phyloP scores from a whole-genome alignment of 2,797 vertebrate species.

The Pangasius mekongensis region DNA sequence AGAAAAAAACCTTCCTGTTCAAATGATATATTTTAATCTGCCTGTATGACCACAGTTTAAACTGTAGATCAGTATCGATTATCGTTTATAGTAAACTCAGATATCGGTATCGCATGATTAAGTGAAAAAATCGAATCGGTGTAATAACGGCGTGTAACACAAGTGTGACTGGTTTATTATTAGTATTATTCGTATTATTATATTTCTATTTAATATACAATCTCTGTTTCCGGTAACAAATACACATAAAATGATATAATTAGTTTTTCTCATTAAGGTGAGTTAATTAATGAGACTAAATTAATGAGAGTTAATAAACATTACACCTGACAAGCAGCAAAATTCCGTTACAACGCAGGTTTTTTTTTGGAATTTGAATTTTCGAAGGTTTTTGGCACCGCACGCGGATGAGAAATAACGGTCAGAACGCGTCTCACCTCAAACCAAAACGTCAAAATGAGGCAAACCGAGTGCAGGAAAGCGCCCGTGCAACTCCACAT shows the following conservation, averaged over 20 bases:
- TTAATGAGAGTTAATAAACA: background rate
- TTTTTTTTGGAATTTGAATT: background rate
- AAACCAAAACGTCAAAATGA: constrained; percentile 77
- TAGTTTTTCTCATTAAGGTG: background rate
- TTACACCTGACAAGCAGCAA: background rate
- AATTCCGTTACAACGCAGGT: background rate
- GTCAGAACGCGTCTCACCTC: constrained; percentile 74
- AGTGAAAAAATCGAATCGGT: background rate
- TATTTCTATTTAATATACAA: background rate
- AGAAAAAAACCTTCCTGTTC: background rate
- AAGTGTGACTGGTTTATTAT: background rate
- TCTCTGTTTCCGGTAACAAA: background rate
- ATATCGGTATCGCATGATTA: background rate
- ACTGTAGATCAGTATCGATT: background rate
- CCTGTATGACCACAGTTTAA: background rate
- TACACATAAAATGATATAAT: no score
- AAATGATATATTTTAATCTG: background rate
- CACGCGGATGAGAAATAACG: constrained; percentile 30
- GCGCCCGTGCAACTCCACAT: constrained; percentile 78
- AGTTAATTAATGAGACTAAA: background rate
- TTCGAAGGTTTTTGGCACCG: background rate
- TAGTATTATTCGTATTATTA: background rate
- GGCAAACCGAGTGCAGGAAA: constrained; percentile 71
- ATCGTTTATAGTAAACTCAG: background rate
- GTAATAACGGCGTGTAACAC: background rate